Evolutionary conservation across 2,888 invertebrate species (phyloP), one percentile per base, ranked within the genome.

Genomic region (Drosophila mimica): DNA sequence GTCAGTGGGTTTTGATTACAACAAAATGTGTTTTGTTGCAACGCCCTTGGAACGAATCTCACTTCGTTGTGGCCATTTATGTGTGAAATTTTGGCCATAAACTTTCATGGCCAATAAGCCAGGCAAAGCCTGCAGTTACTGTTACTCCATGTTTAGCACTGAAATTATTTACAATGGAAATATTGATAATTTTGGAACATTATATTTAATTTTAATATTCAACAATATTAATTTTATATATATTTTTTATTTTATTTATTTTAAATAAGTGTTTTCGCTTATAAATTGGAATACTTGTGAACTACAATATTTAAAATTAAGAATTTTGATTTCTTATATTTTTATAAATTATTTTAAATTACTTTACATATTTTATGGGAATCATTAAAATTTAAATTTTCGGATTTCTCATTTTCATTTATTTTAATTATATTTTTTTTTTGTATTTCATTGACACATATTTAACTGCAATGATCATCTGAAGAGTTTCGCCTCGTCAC

Each of bases 31-130:
- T 49, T 69, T 68, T 70, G 43, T 59, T 73, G 74, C 70, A 48
- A 74, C 77, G 87, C 89, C 85, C 89, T 89, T 87, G 84, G 73
- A 89, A 83, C 89, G 77, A 87, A 89, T 83, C 70, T 68, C 71
- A 49, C 57, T 79, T 81, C 53, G 76, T 51, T 70, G 33, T 63
- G 76, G 65, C 56, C 57, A 64, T 70, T 82, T 70, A 65, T 63
- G 88, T 78, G 82, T 78, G 75, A 75, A 81, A 84, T 59, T 60
- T 70, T 53, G 38, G 11, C 33, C 17, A 60, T 59, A 1, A 68
- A 38, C 11, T 40, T 52, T 43, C 36, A 60, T 52, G 11, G n/a
- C n/a, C n/a, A n/a, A n/a, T n/a, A n/a, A n/a, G n/a, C n/a, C n/a
- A n/a, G n/a, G n/a, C n/a, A n/a, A n/a, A n/a, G 6, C 6, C 30